Base-by-base conservation (phyloP, 2,113 vertebrate genomes). In the Falco punctatus region DNA sequence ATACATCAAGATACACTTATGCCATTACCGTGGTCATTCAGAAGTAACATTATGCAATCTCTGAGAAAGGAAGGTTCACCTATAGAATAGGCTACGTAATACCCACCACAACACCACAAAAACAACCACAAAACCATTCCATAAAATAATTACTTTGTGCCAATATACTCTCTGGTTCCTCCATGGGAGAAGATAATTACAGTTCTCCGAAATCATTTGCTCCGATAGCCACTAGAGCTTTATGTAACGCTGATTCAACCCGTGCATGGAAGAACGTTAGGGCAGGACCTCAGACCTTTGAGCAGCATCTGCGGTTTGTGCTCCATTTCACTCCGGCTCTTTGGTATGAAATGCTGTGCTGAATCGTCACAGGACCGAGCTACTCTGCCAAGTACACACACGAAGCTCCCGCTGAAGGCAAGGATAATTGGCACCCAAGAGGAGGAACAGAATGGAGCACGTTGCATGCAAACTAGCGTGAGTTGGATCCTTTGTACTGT, bases 341-440 rank as follows among this genome's bases (percentile, higher is more conserved):
- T 46, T 59, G 23, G 55, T 82, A 59, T 7, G n/a, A 89, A 94
- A 90, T 30, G 33, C 71, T 66, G 59, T 19, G 19, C 81, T 81
- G 90, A 79, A 82, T 44, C 5, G 35, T 69, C 89, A 82, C 84
- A 93, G 84, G 73, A 81, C 74, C 72, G 44, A 61, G 73, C 81
- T 58, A 8, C 69, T 92, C 84, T 94, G 91, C 96, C 86, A 96
- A 96, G 84, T 30, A 77, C 81, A 69, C 91, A 84, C 95, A 95
- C 52, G 92, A 92, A 92, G 55, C 91, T 93, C 84, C 84, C 40
- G 38, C 33, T 90, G 85, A 94, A 95, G 65, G 91, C 38, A 51
- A 64, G 75, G 61, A 92, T 74, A 97, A 92, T 22, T 94, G 95
- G 94, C 91, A 86, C 42, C 20, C 57, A 0, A 21, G 28, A 91